Evolutionary conservation across 2,888 invertebrate species (phyloP).

Genomic region (Andrena camellia): DNA sequence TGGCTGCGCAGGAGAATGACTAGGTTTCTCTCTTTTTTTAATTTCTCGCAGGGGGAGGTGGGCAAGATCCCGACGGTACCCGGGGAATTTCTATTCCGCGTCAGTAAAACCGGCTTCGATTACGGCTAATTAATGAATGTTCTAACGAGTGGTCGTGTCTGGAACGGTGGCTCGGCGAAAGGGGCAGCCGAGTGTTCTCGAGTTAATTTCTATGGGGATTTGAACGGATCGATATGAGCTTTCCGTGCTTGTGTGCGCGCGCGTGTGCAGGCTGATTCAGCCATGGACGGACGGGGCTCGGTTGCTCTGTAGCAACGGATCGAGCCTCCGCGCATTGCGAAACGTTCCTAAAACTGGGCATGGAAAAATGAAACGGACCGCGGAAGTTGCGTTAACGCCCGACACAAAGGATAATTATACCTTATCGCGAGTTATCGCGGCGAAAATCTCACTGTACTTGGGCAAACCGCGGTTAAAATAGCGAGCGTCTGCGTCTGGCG

Average conservation of each 20-base stretch:
- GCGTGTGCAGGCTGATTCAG: conserved; percentile 47
- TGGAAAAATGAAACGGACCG: neutral
- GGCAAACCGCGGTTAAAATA: conserved; percentile 9
- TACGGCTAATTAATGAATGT: conserved; percentile 72
- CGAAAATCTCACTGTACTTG: conserved; percentile 21
- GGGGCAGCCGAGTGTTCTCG: conserved; percentile 73
- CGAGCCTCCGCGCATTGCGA: conserved; percentile 21
- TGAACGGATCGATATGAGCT: conserved; percentile 70
- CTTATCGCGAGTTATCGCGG: conserved; percentile 34
- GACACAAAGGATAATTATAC: conserved; percentile 21
- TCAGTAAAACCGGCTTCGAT: conserved; percentile 70
- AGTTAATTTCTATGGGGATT: conserved; percentile 75
- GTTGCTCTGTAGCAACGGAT: conserved; percentile 24
- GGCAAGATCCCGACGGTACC: conserved; percentile 54
- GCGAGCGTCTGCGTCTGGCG: neutral
- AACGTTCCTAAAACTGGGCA: neutral
- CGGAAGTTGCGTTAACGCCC: conserved; percentile 26
- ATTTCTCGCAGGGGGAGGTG: conserved; percentile 23
- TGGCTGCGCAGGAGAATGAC: conserved; percentile 48
- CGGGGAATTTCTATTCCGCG: conserved; percentile 68
- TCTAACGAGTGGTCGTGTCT: conserved; percentile 72
- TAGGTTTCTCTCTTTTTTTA: conserved; percentile 45
- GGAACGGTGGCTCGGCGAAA: conserved; percentile 63
- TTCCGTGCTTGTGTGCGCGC: conserved; percentile 49
- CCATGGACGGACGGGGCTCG: conserved; percentile 19